Conservation (phyloP, 2,113 vertebrate species). For the Hemiprocne comata region DNA sequence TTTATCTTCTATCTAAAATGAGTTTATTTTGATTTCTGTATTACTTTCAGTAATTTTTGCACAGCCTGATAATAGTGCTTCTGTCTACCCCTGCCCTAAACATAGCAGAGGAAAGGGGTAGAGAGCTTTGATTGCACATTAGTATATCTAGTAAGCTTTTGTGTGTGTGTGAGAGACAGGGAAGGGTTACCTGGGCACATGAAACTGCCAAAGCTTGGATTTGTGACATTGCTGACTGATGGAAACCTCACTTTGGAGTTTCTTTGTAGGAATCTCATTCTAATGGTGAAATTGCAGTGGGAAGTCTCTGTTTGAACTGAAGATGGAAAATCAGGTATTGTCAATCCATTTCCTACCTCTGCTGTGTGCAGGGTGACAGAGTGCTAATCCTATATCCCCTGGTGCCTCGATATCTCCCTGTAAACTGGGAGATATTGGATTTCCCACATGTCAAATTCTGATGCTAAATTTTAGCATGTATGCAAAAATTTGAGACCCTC, state of each 20-base stretch:
- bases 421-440: background rate
- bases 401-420: background rate
- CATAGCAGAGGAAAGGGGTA: background rate
- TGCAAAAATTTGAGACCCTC: background rate
- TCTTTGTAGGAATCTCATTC: background rate
- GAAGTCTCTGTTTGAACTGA: background rate
- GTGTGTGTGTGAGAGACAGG: background rate
- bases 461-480: background rate
- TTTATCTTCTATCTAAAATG: background rate
- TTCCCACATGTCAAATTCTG: background rate
- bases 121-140: constrained; percentile 23
- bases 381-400: background rate
- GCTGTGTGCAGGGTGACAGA: background rate
- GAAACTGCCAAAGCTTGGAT: background rate
- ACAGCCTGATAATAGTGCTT: background rate
- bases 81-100: background rate
- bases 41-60: background rate
- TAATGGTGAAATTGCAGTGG: background rate
- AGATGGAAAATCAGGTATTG: background rate
- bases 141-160: background rate
- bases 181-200: background rate
- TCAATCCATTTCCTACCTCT: background rate
- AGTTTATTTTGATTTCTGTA: background rate
- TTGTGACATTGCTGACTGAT: background rate
- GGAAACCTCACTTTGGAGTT: background rate